Conservation (phyloP, 2,888 invertebrate genomes). For the Cantharis flavilabris region DNA sequence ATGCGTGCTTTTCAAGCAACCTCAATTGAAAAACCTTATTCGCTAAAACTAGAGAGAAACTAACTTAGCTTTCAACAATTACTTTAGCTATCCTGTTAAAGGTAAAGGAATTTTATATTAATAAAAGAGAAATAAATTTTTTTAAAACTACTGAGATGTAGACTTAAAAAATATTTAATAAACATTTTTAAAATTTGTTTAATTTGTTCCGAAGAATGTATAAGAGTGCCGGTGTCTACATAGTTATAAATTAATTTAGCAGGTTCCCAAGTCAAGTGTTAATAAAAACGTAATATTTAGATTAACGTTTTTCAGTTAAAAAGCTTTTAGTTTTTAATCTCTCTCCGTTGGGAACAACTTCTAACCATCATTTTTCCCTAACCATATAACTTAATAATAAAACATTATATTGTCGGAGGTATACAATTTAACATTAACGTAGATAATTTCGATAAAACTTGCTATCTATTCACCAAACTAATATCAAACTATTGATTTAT, state of each 20-base stretch:
- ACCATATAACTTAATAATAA: background rate
- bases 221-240: background rate
- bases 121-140: background rate
- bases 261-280: background rate
- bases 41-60: background rate
- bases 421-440: background rate
- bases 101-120: background rate
- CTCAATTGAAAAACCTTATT: too few species aligned
- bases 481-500: constrained; percentile 22
- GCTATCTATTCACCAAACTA: background rate
- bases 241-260: background rate
- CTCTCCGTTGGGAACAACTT: background rate
- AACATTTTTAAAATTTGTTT: background rate
- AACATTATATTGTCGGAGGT: background rate
- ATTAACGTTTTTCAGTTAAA: background rate
- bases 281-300: background rate
- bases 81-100: background rate
- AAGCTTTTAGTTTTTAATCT: background rate
- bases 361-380: background rate
- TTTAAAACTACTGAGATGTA: background rate
- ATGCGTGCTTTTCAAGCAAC: background rate
- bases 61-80: background rate
- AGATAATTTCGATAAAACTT: background rate
- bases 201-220: background rate
- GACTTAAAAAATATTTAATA: background rate